These are phyloP conservation scores for Callionymus lyra DNA, from an alignment of 2,113 vertebrate species.

Conservation along the genomic window DNA sequence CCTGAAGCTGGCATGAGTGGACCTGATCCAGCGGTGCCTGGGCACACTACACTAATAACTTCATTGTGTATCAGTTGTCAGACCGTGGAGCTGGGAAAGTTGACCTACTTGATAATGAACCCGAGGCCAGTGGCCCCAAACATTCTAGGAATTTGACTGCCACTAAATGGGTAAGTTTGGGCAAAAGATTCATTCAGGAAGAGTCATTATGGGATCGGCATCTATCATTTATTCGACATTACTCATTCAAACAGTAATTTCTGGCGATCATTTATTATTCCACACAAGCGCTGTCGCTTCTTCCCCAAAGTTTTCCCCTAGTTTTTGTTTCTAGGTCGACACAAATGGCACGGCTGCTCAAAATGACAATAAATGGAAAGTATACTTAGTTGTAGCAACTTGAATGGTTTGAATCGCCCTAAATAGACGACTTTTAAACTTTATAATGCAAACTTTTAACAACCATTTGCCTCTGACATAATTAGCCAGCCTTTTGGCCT, in stretches of 20 bases:
- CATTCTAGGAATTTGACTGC: constrained; percentile 2
- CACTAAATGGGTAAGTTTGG: constrained; percentile 9
- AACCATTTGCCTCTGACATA: too few relatives aligned
- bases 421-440: too few relatives aligned
- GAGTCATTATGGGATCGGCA: constrained; percentile 15
- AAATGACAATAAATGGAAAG: constrained; percentile 8
- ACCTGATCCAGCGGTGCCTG: constrained; percentile 15
- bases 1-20: constrained; percentile 44
- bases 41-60: constrained; percentile 31
- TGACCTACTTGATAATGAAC: constrained; percentile 32
- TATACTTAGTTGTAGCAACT: too few relatives aligned
- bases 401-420: too few relatives aligned
- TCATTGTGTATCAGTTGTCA: constrained; percentile 45
- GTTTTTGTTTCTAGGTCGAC: neutral
- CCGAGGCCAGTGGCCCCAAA: constrained; percentile 23
- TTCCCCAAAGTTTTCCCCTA: constrained; percentile 2
- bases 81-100: constrained; percentile 21
- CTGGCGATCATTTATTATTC: constrained; percentile 17
- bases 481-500: too few relatives aligned
- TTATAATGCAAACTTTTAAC: too few relatives aligned
- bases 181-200: constrained; percentile 3
- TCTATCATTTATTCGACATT: constrained; percentile 27
- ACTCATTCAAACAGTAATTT: constrained; percentile 23
- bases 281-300: constrained; percentile 14
- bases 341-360: neutral